Evolutionary conservation across 2,797 vertebrate genomes (phyloP), one percentile per base, ranked within the genome.

Genomic region (Tarsius wallacei): DNA sequence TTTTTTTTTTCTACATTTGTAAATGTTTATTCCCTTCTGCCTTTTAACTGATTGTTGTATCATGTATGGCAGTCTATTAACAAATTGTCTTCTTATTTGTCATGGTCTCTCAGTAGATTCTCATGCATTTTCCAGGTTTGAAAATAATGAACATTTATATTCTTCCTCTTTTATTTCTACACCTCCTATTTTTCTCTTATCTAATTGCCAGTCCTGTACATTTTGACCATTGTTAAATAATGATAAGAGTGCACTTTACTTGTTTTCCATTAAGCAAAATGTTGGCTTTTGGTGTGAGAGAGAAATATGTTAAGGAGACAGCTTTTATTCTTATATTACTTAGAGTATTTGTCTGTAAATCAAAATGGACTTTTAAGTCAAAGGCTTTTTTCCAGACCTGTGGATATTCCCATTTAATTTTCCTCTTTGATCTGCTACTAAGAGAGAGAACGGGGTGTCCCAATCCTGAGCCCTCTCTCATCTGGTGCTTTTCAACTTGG

Each of bases 331-430:
- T 82, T 95, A 53, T 51, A 68, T 59, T 74, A 81, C 59, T 91
- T 73, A 63, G 59, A 49, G 15, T 78, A 80, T 91, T 85, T 84
- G n/a, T 59, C 86, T 96, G 26, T 92, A 93, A 91, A 89, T 71
- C 64, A 84, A 95, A 80, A 83, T 94, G 55, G 59, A 87, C 76
- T 94, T 93, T 91, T 84, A 84, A 91, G 36, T 91, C 42, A 85
- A 94, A 76, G 76, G 53, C 21, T 93, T 94, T 87, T 42, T 91
- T 78, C n/a, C 55, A 84, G 76, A 84, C 61, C 14, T 84, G 77
- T 84, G 49, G 59, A 91, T 81, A 93, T 42, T 22, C 70, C 57
- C 64, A 73, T 76, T 97, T 81, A 31, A 61, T 87, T 87, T 94
- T 73, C 66, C 33, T 59, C 42, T 84, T 77, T 77, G 36, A 90